Evolutionary conservation across 2,797 vertebrate genomes (phyloP).

Genomic region (Platyrinchus mystaceus): DNA sequence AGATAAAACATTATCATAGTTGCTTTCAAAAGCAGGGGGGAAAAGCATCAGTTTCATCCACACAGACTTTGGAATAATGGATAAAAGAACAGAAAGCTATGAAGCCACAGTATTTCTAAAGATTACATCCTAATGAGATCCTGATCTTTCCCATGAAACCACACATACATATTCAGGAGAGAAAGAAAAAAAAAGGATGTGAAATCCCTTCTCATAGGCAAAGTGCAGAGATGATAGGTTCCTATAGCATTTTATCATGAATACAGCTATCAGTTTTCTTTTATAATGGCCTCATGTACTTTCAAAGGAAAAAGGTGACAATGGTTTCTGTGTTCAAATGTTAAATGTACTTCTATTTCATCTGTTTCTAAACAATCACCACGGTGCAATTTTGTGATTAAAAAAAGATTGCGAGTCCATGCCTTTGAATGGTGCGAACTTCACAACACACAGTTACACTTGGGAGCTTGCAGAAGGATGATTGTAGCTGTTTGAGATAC

Average conservation of each 20-base stretch:
- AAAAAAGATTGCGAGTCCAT: background rate
- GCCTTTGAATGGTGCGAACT: background rate
- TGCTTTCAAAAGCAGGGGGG: background rate
- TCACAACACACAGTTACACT: background rate
- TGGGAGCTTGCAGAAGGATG: background rate
- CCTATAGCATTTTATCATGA: background rate
- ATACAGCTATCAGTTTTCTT: background rate
- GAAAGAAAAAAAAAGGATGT: background rate
- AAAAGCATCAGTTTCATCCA: background rate
- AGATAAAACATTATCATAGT: background rate
- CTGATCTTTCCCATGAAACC: slow-evolving; percentile 20
- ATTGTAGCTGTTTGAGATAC: background rate
- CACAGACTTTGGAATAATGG: background rate
- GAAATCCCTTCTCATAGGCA: background rate
- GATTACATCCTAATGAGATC: slow-evolving; percentile 4
- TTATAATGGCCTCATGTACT: background rate
- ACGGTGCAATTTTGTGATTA: background rate
- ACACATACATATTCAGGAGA: background rate
- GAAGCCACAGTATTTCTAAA: background rate
- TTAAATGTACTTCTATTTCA: background rate
- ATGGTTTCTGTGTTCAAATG: background rate
- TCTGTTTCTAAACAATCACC: background rate
- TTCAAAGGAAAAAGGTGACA: slow-evolving; percentile 31
- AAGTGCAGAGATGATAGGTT: slow-evolving; percentile 14
- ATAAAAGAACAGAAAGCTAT: slow-evolving; percentile 21